Evolutionary conservation across 2,888 invertebrate genomes (phyloP).

Genomic region (Aleiodes leptofemur): DNA sequence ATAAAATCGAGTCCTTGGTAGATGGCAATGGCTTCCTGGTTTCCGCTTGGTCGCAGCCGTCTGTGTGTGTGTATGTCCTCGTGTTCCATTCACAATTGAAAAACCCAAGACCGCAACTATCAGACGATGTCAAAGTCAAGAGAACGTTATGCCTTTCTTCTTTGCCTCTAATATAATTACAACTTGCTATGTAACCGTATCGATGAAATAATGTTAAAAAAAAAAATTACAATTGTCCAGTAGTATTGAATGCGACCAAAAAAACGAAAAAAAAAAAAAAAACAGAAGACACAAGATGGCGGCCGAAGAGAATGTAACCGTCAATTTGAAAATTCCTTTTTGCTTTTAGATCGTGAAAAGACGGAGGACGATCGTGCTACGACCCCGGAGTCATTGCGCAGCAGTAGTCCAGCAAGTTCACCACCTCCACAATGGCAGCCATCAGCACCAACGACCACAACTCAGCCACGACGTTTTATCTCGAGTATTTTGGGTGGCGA

Average conservation of each 20-base stretch:
- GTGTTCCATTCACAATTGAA: conserved; percentile 63
- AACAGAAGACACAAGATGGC: neutral
- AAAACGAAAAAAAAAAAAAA: neutral
- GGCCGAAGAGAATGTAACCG: no score
- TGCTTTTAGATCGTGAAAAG: conserved; percentile 74
- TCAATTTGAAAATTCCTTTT: neutral
- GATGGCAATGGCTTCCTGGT: conserved; percentile 64
- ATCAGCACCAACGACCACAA: conserved; percentile 57
- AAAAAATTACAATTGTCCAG: neutral
- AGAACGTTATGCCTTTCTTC: conserved; percentile 57
- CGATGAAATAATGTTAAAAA: conserved; percentile 22
- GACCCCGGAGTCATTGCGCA: conserved; percentile 71
- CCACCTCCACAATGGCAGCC: conserved; percentile 71
- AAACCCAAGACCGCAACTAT: conserved; percentile 51
- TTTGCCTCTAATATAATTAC: conserved; percentile 24
- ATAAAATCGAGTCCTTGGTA: conserved; percentile 59
- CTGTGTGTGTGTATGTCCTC: conserved; percentile 58
- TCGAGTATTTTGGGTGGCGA: conserved; percentile 89
- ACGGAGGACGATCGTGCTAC: conserved; percentile 72
- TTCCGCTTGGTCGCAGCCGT: conserved; percentile 63
- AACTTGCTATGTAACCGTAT: conserved; percentile 18
- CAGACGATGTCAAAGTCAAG: conserved; percentile 69
- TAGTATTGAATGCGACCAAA: neutral
- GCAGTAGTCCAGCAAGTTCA: conserved; percentile 68
- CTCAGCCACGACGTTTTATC: conserved; percentile 81